phyloP scores from a whole-genome alignment of 2,113 vertebrate species.

The Mirounga angustirostris region DNA sequence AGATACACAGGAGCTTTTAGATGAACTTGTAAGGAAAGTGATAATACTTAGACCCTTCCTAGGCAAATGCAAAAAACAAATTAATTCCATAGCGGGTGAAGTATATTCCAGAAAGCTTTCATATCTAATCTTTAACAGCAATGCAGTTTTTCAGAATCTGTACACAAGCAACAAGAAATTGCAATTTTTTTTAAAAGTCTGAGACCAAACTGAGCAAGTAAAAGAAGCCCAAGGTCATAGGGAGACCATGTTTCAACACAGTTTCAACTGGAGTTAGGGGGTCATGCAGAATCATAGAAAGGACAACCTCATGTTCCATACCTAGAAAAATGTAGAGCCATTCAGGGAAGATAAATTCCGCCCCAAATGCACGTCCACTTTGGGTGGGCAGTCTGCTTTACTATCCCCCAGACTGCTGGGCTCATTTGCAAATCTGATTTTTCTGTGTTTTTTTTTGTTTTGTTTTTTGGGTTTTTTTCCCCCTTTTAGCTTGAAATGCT shows the following conservation, averaged over 20 bases:
- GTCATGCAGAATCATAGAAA: neutral
- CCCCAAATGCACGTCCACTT: fast-evolving
- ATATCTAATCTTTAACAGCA: neutral
- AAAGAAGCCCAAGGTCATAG: neutral
- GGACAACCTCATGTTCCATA: neutral
- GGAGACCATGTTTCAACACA: neutral
- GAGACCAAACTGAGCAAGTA: neutral
- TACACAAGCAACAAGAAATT: neutral
- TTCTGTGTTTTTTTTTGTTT: neutral
- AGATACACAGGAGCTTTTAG: neutral
- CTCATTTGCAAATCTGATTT: neutral
- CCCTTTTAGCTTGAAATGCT: neutral
- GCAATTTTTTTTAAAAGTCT: neutral
- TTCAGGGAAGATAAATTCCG: neutral
- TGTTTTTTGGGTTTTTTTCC: neutral
- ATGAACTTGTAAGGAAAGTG: neutral
- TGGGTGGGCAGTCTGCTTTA: neutral
- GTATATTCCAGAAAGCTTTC: neutral
- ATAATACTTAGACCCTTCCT: neutral
- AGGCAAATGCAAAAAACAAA: neutral
- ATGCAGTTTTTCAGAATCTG: neutral
- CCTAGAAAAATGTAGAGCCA: neutral
- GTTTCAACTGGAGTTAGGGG: neutral
- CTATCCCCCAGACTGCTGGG: neutral
- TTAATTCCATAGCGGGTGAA: neutral